Evolutionary conservation across 2,113 vertebrate species (phyloP), one percentile per base, ranked within the genome.

Genomic region (Caranx melampygus): DNA sequence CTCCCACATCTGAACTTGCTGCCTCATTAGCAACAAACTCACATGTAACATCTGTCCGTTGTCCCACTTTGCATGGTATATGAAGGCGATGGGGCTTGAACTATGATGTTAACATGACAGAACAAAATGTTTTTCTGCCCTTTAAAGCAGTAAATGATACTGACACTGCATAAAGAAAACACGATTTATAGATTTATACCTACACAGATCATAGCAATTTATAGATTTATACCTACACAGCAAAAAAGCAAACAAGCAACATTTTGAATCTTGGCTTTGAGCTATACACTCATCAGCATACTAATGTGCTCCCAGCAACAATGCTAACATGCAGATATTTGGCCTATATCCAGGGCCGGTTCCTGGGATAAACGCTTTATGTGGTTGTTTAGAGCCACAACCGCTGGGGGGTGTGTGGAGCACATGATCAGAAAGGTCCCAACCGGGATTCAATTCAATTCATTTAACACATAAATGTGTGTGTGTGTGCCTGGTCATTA

Each of bases 1-100:
- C 75, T 34, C 76, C 79, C 73, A 77, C 84, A 78, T 66, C 62
- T 87, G 70, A 90, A 83, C 74, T 55, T 13, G 14, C 68, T 13
- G 20, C 77, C 57, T 78, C 52, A 69, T 72, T 79, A 31, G 42
- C 61, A 68, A 58, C 59, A 61, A n/a, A 37, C 45, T 31, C 65
- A 10, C 72, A 54, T 14, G 13, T 31, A 63, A 65, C 85, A 86
- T 84, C 72, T 84, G 82, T 40, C 31, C 83, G 14, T 81, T 59
- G 68, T 55, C 44, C 20, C n/a, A 35, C 34, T 82, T 60, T 42
- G 31, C 18, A 49, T 18, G 5, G 16, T 51, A 10, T 14, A 37
- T 65, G 40, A 67, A 42, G 26, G 47, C 20, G 34, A 63, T n/a
- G 12, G 9, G 15, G 4, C 8, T 37, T 59, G 15, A 67, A 78